Evolutionary conservation across 1,140 invertebrate species (phyloP).

Genomic region (Phenacoccus solenopsis): DNA sequence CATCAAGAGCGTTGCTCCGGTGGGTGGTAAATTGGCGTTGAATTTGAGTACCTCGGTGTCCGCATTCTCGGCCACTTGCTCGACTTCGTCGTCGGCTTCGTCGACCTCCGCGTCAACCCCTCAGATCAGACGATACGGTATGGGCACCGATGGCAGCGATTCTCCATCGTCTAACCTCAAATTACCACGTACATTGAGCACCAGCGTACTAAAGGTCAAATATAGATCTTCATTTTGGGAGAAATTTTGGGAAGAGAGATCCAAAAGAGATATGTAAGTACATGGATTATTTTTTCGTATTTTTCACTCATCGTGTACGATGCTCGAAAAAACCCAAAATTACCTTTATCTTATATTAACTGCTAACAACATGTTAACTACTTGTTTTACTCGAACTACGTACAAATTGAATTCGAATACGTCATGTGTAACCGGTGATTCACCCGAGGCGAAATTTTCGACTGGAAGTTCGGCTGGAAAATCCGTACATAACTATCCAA

Average conservation of each 20-base stretch:
- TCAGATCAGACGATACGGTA: constrained; percentile 23
- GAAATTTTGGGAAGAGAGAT: constrained; percentile 57
- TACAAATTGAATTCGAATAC: too few species aligned
- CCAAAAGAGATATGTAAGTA: constrained; percentile 53
- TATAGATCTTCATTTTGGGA: constrained; percentile 65
- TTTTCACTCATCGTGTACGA: neutral
- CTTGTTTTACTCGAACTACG: too few species aligned
- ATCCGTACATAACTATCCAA: neutral
- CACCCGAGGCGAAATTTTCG: neutral
- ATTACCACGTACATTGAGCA: constrained; percentile 61
- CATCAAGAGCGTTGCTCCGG: neutral
- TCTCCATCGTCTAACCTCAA: constrained; percentile 36
- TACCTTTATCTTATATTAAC: too few species aligned
- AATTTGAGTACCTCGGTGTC: neutral
- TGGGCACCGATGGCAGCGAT: constrained; percentile 35
- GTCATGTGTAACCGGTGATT: too few species aligned
- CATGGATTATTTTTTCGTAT: too few species aligned
- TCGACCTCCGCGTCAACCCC: constrained; percentile 32
- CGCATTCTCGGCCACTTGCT: neutral
- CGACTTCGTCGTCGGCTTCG: constrained; percentile 7
- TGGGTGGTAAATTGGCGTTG: neutral
- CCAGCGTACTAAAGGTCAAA: constrained; percentile 60
- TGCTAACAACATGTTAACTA: too few species aligned
- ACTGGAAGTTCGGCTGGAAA: neutral
- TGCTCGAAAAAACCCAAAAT: too few species aligned